Evolutionary conservation across 2,797 vertebrate genomes (phyloP).

Genomic region (Hemitrygon akajei): DNA sequence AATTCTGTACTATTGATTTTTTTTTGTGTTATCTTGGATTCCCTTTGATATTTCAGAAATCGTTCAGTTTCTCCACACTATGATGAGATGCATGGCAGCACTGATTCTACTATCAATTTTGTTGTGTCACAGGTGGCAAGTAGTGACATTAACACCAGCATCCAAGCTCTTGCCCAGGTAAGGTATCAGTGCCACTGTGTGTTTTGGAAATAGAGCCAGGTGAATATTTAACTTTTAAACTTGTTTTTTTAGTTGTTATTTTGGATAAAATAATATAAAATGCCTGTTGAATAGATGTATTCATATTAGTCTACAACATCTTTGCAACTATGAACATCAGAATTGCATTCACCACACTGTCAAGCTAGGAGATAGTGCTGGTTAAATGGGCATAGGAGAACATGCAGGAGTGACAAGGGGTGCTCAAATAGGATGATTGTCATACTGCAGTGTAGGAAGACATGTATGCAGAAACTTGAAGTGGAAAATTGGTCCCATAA

Average conservation of each 20-base stretch:
- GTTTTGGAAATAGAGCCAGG: not conserved
- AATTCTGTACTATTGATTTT: no score
- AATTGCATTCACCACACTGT: no score
- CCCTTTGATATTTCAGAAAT: conserved; percentile 61
- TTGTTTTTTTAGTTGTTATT: not conserved
- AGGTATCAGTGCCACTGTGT: not conserved
- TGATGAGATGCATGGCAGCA: conserved; percentile 93
- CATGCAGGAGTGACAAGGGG: no score
- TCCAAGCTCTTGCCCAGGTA: conserved; percentile 94
- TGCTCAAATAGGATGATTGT: no score
- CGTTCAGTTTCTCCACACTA: conserved; percentile 85
- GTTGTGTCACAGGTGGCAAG: conserved; percentile 97
- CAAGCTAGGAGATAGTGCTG: no score
- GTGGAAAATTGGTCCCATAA: no score
- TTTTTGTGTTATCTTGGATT: conserved; percentile 6
- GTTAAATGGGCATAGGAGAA: no score
- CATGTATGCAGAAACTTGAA: no score
- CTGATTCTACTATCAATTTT: conserved; percentile 94
- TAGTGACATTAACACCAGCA: conserved; percentile 91
- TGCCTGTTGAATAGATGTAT: no score
- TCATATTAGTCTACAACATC: no score
- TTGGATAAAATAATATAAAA: not conserved
- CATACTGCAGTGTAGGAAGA: no score
- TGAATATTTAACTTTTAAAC: not conserved
- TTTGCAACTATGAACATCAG: no score